Evolutionary conservation across 2,113 vertebrate species (phyloP).

Genomic region (Rallus limicola): DNA sequence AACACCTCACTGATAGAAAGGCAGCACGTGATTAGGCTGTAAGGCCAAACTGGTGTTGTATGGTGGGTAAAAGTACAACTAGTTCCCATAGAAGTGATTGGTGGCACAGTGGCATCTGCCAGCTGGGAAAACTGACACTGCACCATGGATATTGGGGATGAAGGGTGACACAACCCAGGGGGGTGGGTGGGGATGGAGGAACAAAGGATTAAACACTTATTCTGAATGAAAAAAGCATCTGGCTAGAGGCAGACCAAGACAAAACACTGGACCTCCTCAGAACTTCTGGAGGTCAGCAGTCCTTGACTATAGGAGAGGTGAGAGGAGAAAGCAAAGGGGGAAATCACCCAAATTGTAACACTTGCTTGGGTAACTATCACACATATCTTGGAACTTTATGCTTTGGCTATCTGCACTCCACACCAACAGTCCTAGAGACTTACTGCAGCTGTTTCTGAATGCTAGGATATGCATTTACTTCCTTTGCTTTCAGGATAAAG

Average conservation of each 20-base stretch:
- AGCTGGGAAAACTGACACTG: background rate
- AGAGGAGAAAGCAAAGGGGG: background rate
- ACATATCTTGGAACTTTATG: background rate
- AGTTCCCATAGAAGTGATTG: background rate
- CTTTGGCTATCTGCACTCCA: background rate
- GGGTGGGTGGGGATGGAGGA: background rate
- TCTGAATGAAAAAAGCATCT: background rate
- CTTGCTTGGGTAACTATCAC: background rate
- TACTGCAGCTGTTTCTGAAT: background rate
- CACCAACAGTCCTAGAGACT: background rate
- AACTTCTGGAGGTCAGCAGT: background rate
- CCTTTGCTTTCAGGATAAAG: background rate
- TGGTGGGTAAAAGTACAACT: background rate
- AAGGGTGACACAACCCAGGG: background rate
- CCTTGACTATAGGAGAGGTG: background rate
- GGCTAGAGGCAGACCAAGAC: background rate
- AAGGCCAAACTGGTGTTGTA: background rate
- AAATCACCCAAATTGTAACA: background rate
- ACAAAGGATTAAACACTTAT: background rate
- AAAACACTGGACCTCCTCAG: background rate
- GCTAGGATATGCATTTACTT: background rate
- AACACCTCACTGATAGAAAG: background rate
- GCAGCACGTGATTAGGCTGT: background rate
- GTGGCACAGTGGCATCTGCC: background rate
- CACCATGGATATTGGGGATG: background rate